A percentile compares a stretch with the other conserved stretches of the same genome.
These are phyloP conservation scores for Drosophila nigromelanica DNA, from an alignment of 1,140 invertebrate genomes.

Conservation along the genomic window DNA sequence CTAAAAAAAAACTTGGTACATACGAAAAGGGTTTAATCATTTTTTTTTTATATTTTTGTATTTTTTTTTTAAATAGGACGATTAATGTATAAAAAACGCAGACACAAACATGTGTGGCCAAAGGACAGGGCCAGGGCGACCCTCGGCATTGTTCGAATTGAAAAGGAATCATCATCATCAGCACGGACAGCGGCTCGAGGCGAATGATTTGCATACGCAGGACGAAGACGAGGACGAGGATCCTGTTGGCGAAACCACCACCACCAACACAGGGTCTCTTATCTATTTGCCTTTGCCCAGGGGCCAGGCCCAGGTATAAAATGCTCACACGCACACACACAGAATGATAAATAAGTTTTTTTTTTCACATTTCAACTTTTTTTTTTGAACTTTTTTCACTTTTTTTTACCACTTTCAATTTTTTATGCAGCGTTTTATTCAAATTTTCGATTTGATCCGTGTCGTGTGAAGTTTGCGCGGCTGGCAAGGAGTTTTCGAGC, in stretches of 20 bases:
- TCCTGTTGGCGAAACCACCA: slow-evolving; percentile 57
- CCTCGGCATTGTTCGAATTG: slow-evolving; percentile 74
- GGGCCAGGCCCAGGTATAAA: slow-evolving; percentile 56
- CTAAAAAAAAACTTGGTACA: slow-evolving; percentile 61
- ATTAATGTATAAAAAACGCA: slow-evolving; percentile 75
- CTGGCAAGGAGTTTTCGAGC: slow-evolving; percentile 50
- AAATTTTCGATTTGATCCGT: slow-evolving; percentile 63
- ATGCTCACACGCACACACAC: slow-evolving; percentile 42
- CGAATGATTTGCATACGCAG: slow-evolving; percentile 75
- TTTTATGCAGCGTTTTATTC: slow-evolving; percentile 69
- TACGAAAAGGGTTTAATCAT: slow-evolving; percentile 74
- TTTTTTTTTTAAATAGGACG: slow-evolving; percentile 75
- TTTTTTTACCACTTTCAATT: slow-evolving; percentile 79
- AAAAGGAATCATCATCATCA: slow-evolving; percentile 67
- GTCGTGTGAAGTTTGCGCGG: slow-evolving; percentile 68
- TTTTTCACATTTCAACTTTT: slow-evolving; percentile 46
- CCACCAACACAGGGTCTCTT: slow-evolving; percentile 65
- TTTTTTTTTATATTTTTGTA: slow-evolving; percentile 13
- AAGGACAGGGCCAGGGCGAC: slow-evolving; percentile 65
- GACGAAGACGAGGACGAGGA: slow-evolving; percentile 29
- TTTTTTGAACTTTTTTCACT: slow-evolving; percentile 76
- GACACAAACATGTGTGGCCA: slow-evolving; percentile 73
- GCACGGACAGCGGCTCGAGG: slow-evolving; percentile 37
- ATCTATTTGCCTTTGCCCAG: slow-evolving; percentile 70
- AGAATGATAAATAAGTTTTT: slow-evolving; percentile 81